Percentiles rank a stretch among this genome's conserved stretches.
Conservation (phyloP, 2,888 invertebrate species). For the Hypomecis atomaria region DNA sequence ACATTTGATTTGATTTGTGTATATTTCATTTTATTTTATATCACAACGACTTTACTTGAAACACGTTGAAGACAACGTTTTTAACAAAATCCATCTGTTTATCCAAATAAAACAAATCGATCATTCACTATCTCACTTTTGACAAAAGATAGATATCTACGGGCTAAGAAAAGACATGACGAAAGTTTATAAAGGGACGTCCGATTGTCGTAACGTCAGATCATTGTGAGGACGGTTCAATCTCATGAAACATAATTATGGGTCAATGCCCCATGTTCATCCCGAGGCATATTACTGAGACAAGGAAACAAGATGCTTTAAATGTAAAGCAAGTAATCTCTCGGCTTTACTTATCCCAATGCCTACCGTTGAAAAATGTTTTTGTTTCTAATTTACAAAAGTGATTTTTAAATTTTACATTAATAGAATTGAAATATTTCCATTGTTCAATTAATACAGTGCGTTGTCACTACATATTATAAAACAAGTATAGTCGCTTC, state of each 20-base stretch:
- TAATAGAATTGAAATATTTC: too few species aligned
- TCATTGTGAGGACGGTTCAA: neutral
- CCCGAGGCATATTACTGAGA: neutral
- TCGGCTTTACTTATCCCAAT: too few species aligned
- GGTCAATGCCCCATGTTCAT: conserved; percentile 4
- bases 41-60: too few species aligned
- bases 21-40: too few species aligned
- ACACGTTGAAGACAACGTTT: neutral
- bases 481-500: too few species aligned
- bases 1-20: too few species aligned
- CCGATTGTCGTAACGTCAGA: neutral
- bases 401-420: too few species aligned
- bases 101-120: conserved; percentile 4
- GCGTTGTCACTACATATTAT: too few species aligned
- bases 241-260: neutral
- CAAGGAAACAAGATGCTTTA: neutral
- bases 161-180: neutral
- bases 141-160: neutral
- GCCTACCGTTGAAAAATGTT: too few species aligned
- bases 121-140: conserved; percentile 1
- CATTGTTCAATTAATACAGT: too few species aligned
- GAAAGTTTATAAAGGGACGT: conserved; percentile 1
- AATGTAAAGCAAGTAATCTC: too few species aligned
- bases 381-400: too few species aligned
- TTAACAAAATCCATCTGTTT: neutral